A percentile compares a stretch with the other conserved stretches of the same genome.
phyloP scores from a whole-genome alignment of 2,797 vertebrate species.

The Gallinago stenura region DNA sequence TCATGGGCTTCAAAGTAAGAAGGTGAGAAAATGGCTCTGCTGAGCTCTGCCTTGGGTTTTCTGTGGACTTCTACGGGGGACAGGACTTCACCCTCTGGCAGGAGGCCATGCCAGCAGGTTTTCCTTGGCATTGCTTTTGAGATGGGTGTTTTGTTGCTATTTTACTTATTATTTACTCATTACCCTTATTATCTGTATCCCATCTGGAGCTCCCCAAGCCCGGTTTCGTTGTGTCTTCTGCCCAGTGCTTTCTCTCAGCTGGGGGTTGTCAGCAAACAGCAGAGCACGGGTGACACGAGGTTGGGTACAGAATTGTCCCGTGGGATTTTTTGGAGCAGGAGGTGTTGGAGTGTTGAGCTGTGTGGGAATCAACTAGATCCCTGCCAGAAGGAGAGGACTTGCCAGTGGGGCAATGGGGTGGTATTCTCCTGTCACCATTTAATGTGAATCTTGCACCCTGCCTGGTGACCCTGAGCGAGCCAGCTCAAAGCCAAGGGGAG shows the following conservation, averaged over 20 bases:
- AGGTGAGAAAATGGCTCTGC: background rate
- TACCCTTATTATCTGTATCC: no score
- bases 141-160: background rate
- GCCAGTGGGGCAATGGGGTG: no score
- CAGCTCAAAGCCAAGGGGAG: background rate
- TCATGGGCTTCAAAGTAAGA: background rate
- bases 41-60: background rate
- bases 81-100: background rate
- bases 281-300: background rate
- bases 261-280: background rate
- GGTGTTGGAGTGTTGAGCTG: background rate
- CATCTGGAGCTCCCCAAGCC: background rate
- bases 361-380: accelerated
- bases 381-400: background rate
- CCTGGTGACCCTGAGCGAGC: background rate
- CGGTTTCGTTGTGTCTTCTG: background rate
- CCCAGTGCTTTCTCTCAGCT: no score
- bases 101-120: accelerated
- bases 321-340: accelerated
- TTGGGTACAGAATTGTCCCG: accelerated
- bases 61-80: background rate
- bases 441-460: no score
- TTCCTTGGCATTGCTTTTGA: background rate
- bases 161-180: background rate
- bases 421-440: background rate